A percentile compares a stretch with the other conserved stretches of the same genome.
phyloP scores from a whole-genome alignment of 2,113 vertebrate species.

The Sigmodon hispidus region DNA sequence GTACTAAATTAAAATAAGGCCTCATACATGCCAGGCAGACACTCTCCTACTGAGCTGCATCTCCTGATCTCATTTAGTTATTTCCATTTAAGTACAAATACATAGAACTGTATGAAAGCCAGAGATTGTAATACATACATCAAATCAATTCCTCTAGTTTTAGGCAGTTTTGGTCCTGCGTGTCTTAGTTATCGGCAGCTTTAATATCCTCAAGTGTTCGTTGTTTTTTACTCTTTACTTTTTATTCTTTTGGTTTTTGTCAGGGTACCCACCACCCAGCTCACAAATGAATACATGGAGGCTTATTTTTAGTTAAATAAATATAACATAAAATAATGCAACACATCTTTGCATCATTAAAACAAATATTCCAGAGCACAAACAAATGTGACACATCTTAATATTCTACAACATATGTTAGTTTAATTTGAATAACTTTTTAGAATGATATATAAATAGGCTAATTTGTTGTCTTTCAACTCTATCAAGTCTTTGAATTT shows the following conservation, averaged over 20 bases:
- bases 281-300: too few relatives aligned
- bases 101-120: neutral
- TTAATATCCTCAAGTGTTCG: neutral
- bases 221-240: too few relatives aligned
- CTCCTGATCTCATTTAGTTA: neutral
- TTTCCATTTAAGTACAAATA: neutral
- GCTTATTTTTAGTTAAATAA: too few relatives aligned
- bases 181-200: neutral
- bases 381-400: too few relatives aligned
- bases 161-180: neutral
- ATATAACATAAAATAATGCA: too few relatives aligned
- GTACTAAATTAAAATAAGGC: neutral
- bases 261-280: too few relatives aligned
- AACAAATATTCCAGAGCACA: too few relatives aligned
- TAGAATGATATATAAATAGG: neutral
- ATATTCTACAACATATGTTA: neutral
- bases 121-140: neutral
- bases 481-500: neutral
- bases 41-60: neutral
- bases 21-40: neutral
- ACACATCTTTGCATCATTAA: too few relatives aligned
- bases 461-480: neutral
- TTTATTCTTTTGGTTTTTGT: too few relatives aligned
- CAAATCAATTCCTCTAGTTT: neutral
- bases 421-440: neutral